phyloP scores from a whole-genome alignment of 2,113 vertebrate genomes.

The Sceloporus undulatus region DNA sequence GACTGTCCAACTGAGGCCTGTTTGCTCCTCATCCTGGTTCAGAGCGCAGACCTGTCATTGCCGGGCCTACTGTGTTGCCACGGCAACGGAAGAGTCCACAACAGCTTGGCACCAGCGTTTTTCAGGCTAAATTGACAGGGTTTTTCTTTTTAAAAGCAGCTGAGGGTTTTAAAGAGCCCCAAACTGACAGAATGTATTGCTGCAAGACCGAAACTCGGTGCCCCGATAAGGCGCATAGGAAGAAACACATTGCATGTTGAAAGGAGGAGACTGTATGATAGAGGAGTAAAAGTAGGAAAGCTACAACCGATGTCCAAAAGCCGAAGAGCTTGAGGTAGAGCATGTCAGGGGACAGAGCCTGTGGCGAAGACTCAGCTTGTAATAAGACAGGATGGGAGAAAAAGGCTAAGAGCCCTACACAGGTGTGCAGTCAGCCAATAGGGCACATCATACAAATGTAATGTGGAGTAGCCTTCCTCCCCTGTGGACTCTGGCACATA shows the following conservation, averaged over 20 bases:
- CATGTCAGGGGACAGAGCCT: background rate
- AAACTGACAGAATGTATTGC: constrained; percentile 9
- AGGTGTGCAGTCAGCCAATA: background rate
- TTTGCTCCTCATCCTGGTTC: constrained; percentile 56
- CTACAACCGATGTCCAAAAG: background rate
- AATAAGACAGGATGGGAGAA: background rate
- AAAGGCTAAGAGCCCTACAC: background rate
- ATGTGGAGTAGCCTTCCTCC: background rate
- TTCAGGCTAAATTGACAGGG: constrained; percentile 43
- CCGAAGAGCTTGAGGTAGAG: too few relatives aligned
- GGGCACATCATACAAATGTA: background rate
- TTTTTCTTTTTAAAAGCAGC: constrained; percentile 50
- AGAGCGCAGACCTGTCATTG: constrained; percentile 65
- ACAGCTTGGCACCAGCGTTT: constrained; percentile 62
- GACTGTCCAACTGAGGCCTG: background rate
- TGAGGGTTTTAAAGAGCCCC: constrained; percentile 32
- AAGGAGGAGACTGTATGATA: background rate
- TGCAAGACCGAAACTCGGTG: background rate
- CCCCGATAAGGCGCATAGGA: constrained; percentile 28
- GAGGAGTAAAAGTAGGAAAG: background rate
- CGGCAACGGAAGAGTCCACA: constrained; percentile 71
- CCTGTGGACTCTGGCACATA: background rate
- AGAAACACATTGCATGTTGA: constrained; percentile 9
- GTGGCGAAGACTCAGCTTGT: background rate
- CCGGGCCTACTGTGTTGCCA: constrained; percentile 73